Base-by-base conservation (phyloP, 1,140 invertebrate species). In the Pachyrhynchus sulphureomaculatus region DNA sequence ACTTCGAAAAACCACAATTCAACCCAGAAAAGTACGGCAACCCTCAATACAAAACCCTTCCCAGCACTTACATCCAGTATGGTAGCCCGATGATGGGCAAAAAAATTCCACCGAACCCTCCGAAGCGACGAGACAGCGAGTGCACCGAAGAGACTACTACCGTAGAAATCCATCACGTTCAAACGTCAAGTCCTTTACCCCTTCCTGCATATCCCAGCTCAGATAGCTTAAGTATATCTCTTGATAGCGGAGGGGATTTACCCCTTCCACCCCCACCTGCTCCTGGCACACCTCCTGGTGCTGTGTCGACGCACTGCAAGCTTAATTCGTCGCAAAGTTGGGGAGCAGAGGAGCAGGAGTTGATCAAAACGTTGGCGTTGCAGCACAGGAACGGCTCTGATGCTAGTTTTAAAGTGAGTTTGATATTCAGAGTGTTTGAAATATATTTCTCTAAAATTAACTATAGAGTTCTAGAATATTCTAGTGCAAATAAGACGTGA, bases 51-150 rank as follows among this genome's bases (percentile, higher is more conserved):
- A 77, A 77, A 20, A 82, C 82, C 33, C 77, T 83, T 1, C 80
- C 82, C 1, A 77, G 82, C 42, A 82, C 83, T 49, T 68, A 77
- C 33, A 75, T 78, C 33, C 72, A 72, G 57, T 73, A 73, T 62
- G 62, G 82, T 76, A 10, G 84, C 71, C 85, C 84, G 0, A 78
- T 85, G 74, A 84, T 85, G 55, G 82, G 83, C 13, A 86, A 89
- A 64, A 88, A 87, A 70, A 82, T 86, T 18, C 92, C 92, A 9
- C 93, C 93, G 0, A 91, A 93, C 39, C 92, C 92, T 1, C 93
- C 93, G 1, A 88, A 93, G 68, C 80, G 92, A 3, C 86, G 71
- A 13, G 72, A 75, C 23, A 67, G 67, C 20, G 71, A 74, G 33
- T 63, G 65, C 20, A 59, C 65, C n/a, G 72, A 72, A 33, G 64